Conservation (phyloP, 2,888 invertebrate genomes). For the Drosophila prostipennis region DNA sequence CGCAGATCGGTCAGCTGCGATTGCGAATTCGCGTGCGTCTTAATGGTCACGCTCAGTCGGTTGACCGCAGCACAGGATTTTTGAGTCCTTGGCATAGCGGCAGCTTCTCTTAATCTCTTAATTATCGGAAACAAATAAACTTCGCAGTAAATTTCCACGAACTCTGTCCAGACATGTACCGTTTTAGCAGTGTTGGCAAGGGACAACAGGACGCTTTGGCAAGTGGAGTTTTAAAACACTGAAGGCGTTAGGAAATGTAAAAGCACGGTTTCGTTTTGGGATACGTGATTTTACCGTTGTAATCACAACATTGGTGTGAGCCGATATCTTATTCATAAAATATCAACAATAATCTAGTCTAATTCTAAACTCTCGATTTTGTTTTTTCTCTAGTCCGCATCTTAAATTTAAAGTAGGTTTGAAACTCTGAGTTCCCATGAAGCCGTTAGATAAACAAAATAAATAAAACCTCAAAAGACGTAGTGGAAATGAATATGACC, state of each 20-base stretch:
- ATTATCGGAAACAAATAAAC: background rate
- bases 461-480: too few species aligned
- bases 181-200: slow-evolving; percentile 10
- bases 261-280: too few species aligned
- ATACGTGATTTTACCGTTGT: background rate
- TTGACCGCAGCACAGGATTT: background rate
- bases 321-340: too few species aligned
- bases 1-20: slow-evolving; percentile 2
- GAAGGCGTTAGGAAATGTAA: too few species aligned
- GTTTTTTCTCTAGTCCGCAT: too few species aligned
- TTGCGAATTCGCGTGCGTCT: slow-evolving; percentile 4
- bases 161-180: background rate
- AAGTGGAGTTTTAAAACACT: background rate
- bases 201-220: background rate
- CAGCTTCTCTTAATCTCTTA: background rate
- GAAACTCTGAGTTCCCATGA: too few species aligned
- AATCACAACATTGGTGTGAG: background rate
- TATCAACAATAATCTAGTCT: too few species aligned
- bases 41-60: slow-evolving; percentile 6
- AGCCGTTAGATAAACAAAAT: too few species aligned
- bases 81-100: background rate
- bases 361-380: too few species aligned
- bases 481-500: too few species aligned
- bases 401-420: too few species aligned
- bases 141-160: background rate